Percentiles rank a stretch among this genome's conserved stretches.
These are phyloP conservation scores for Drosophila nikananu DNA, from an alignment of 1,140 invertebrate species.

Conservation along the genomic window DNA sequence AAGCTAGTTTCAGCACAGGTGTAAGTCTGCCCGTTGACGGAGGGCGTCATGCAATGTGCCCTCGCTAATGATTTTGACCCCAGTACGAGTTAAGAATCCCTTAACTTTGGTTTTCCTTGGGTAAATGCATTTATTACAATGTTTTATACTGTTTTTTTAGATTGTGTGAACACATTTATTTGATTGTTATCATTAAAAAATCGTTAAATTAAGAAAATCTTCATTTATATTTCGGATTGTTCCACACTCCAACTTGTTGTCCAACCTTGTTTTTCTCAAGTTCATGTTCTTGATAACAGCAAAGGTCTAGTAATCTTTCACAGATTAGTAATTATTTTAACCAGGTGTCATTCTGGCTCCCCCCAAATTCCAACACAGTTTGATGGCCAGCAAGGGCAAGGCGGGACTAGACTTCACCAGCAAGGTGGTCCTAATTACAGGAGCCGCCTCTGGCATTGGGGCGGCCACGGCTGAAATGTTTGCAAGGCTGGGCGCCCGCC, in stretches of 20 bases:
- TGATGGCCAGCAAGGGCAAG: slow-evolving; percentile 31
- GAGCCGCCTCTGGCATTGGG: slow-evolving; percentile 96
- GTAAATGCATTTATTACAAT: slow-evolving; percentile 54
- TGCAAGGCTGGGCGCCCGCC: slow-evolving; percentile 90
- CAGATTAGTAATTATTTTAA: neutral
- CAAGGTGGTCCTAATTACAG: slow-evolving; percentile 91
- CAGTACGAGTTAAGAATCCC: neutral
- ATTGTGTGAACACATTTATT: slow-evolving; percentile 5
- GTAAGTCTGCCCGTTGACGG: slow-evolving; percentile 93
- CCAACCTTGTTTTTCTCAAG: neutral
- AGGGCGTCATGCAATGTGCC: slow-evolving; percentile 83
- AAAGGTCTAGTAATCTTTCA: slow-evolving; percentile 6
- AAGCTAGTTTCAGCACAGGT: slow-evolving; percentile 93
- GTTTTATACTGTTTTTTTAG: neutral
- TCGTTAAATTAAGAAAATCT: neutral
- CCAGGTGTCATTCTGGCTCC: neutral
- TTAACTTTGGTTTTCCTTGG: neutral
- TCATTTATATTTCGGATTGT: too few relatives aligned
- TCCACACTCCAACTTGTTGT: too few relatives aligned
- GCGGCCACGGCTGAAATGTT: slow-evolving; percentile 92
- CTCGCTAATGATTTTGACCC: slow-evolving; percentile 32
- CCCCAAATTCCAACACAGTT: slow-evolving; percentile 3
- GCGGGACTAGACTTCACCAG: slow-evolving; percentile 86
- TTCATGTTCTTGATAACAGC: neutral
- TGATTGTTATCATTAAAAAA: neutral